phyloP scores from a whole-genome alignment of 2,113 vertebrate species.

The Tor tambroides region DNA sequence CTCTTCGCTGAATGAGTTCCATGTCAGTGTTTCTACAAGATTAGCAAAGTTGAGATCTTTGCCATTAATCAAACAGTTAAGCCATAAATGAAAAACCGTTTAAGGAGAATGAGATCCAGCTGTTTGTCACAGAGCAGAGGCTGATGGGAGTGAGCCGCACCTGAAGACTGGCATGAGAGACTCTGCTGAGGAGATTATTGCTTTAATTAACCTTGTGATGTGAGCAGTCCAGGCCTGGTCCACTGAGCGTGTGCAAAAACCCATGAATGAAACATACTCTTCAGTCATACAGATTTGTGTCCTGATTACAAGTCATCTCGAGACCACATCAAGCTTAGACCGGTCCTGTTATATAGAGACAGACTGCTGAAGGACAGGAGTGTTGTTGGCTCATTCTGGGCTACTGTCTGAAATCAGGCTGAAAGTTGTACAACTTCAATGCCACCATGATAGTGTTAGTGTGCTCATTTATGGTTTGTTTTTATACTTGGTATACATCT shows the following conservation, averaged over 20 bases:
- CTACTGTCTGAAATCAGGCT: background rate
- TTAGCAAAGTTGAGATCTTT: conserved; percentile 8
- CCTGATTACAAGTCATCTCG: conserved; percentile 72
- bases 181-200: conserved; percentile 76
- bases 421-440: background rate
- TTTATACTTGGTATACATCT: background rate
- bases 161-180: conserved; percentile 58
- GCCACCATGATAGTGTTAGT: background rate
- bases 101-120: conserved; percentile 12
- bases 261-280: conserved; percentile 72
- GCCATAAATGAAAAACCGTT: conserved; percentile 40
- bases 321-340: conserved; percentile 50
- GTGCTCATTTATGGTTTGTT: background rate
- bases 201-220: conserved; percentile 74
- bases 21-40: conserved; percentile 13
- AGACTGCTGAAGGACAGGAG: background rate
- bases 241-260: conserved; percentile 66
- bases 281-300: conserved; percentile 71
- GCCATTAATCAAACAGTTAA: conserved; percentile 34
- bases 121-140: conserved; percentile 43
- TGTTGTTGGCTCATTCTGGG: conserved; percentile 1
- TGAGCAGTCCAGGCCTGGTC: conserved; percentile 72
- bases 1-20: conserved; percentile 5
- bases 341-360: conserved; percentile 17
- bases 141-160: conserved; percentile 65